phyloP scores from a whole-genome alignment of 2,113 vertebrate species.

The Sardina pilchardus region DNA sequence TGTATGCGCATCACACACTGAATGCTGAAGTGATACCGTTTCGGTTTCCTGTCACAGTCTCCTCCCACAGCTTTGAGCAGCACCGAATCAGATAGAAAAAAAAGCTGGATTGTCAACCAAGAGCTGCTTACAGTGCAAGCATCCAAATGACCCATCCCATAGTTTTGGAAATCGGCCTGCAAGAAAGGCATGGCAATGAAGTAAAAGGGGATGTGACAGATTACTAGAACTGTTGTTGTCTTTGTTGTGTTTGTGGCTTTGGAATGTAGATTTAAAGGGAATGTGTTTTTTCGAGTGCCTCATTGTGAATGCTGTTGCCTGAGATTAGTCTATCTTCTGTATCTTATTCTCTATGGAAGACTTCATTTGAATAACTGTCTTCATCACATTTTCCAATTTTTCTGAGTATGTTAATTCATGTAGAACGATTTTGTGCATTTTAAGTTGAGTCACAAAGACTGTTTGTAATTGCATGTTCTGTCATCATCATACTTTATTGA shows the following conservation, averaged over 20 bases:
- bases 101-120: too few species aligned
- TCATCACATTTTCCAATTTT: background rate
- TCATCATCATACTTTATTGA: background rate
- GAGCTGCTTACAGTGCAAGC: too few species aligned
- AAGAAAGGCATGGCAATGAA: background rate
- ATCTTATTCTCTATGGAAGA: background rate
- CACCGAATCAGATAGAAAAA: background rate
- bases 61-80: background rate
- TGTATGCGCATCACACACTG: too few species aligned
- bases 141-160: too few species aligned
- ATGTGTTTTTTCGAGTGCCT: background rate
- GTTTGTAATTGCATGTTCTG: background rate
- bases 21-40: background rate
- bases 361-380: background rate
- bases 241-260: background rate
- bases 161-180: background rate
- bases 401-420: background rate
- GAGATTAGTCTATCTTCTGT: background rate
- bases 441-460: background rate
- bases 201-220: background rate
- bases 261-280: background rate
- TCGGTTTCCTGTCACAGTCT: background rate
- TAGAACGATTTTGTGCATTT: too few species aligned
- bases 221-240: background rate
- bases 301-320: background rate